Conservation (phyloP, 2,888 invertebrate species). For the Tuta absoluta region DNA sequence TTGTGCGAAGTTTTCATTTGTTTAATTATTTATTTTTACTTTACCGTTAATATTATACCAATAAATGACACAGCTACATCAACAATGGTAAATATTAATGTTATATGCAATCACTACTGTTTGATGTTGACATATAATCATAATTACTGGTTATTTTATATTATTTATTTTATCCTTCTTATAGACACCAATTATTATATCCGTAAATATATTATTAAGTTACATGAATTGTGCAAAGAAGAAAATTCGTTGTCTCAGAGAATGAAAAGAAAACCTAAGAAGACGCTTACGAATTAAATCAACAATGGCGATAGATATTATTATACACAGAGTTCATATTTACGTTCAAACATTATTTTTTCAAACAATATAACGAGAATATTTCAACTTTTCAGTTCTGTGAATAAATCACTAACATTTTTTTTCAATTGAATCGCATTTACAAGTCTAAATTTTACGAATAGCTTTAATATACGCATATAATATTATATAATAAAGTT, state of each 20-base stretch:
- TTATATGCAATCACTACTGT: conserved; percentile 57
- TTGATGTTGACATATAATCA: conserved; percentile 50
- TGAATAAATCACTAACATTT: conserved; percentile 79
- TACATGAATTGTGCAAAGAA: conserved; percentile 57
- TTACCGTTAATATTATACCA: conserved; percentile 43
- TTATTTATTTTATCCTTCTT: conserved; percentile 53
- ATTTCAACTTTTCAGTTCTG: conserved; percentile 80
- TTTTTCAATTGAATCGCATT: conserved; percentile 60
- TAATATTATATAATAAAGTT: conserved; percentile 22
- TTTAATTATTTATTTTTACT: conserved; percentile 44
- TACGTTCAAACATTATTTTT: conserved; percentile 61
- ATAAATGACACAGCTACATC: conserved; percentile 71
- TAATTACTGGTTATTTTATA: conserved; percentile 30
- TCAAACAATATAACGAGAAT: conserved; percentile 78
- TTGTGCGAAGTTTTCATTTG: conserved; percentile 76
- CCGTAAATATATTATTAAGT: conserved; percentile 55
- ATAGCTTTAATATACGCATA: conserved; percentile 35
- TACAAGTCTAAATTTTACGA: conserved; percentile 44
- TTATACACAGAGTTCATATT: conserved; percentile 66
- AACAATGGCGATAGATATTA: conserved; percentile 75
- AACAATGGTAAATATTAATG: conserved; percentile 53
- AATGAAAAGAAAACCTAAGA: conserved; percentile 43
- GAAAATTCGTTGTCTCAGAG: conserved; percentile 64
- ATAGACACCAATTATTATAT: conserved; percentile 76
- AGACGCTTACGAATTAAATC: conserved; percentile 75